Percentiles rank a stretch among this genome's conserved stretches.
Evolutionary conservation across 1,140 invertebrate genomes (phyloP).

Genomic region (Drosophila bocki): DNA sequence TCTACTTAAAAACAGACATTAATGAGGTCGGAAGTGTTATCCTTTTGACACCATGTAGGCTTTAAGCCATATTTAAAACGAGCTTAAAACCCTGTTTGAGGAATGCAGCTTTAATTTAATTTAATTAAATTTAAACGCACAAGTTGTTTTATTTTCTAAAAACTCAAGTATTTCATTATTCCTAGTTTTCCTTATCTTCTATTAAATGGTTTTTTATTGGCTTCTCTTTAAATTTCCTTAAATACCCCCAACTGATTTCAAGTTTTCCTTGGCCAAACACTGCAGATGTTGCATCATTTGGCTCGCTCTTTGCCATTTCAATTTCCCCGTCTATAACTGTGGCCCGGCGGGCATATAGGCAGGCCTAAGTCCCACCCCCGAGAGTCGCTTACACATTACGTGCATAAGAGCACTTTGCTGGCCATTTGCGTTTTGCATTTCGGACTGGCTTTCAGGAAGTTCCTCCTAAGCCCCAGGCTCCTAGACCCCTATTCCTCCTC

Average conservation of each 20-base stretch:
- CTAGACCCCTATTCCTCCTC: background rate
- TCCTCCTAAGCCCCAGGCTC: background rate
- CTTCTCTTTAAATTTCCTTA: background rate
- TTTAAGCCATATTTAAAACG: background rate
- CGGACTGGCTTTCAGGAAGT: constrained; percentile 18
- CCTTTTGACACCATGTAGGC: constrained; percentile 2
- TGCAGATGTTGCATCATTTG: constrained; percentile 50
- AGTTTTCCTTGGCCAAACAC: constrained; percentile 23
- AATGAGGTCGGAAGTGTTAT: constrained; percentile 15
- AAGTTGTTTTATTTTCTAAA: background rate
- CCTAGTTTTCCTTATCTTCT: no score
- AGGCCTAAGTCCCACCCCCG: constrained; percentile 20
- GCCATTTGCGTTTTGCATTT: constrained; percentile 64
- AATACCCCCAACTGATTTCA: constrained; percentile 1
- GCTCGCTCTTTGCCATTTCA: constrained; percentile 47
- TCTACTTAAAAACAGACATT: constrained; percentile 26
- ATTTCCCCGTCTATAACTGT: constrained; percentile 39
- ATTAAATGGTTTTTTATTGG: background rate
- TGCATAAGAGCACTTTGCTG: constrained; percentile 69
- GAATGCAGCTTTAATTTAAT: background rate
- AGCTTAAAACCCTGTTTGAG: background rate
- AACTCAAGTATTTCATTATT: background rate
- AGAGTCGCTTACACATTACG: constrained; percentile 57
- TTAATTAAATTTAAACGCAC: no score
- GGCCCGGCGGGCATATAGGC: constrained; percentile 1